Percentiles rank a stretch among this genome's conserved stretches.
Evolutionary conservation across 2,888 invertebrate species (phyloP).

Genomic region (Meliscaeva auricollis): DNA sequence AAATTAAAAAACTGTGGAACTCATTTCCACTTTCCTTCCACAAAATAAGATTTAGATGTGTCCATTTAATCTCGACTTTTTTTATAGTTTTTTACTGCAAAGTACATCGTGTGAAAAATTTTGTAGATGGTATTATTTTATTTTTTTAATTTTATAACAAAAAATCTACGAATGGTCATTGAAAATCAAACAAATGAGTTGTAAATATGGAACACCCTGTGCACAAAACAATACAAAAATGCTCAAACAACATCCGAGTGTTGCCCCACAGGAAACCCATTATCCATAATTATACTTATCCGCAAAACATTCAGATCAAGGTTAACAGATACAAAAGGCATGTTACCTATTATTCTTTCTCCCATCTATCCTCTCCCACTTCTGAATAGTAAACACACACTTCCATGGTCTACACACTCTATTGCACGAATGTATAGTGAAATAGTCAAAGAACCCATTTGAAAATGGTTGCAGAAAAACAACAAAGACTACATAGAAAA

Average conservation of each 20-base stretch:
- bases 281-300: constrained; percentile 64
- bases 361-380: neutral
- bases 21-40: too few species aligned
- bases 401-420: neutral
- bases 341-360: constrained; percentile 21
- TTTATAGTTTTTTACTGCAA: too few species aligned
- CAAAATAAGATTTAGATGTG: too few species aligned
- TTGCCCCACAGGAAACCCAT: constrained; percentile 65
- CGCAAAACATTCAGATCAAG: constrained; percentile 66
- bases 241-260: constrained; percentile 4
- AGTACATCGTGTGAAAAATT: too few species aligned
- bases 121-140: too few species aligned
- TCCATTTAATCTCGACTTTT: too few species aligned
- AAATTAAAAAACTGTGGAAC: too few species aligned
- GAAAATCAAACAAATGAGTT: too few species aligned
- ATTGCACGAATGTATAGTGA: neutral
- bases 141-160: too few species aligned
- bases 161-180: too few species aligned
- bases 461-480: constrained; percentile 16
- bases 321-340: constrained; percentile 50
- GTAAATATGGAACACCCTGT: neutral
- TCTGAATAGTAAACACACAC: neutral
- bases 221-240: neutral
- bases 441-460: constrained; percentile 65
- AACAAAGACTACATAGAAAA: neutral